Evolutionary conservation across 1,140 invertebrate species (phyloP), one percentile per base, ranked within the genome.

Genomic region (Pantala flavescens): DNA sequence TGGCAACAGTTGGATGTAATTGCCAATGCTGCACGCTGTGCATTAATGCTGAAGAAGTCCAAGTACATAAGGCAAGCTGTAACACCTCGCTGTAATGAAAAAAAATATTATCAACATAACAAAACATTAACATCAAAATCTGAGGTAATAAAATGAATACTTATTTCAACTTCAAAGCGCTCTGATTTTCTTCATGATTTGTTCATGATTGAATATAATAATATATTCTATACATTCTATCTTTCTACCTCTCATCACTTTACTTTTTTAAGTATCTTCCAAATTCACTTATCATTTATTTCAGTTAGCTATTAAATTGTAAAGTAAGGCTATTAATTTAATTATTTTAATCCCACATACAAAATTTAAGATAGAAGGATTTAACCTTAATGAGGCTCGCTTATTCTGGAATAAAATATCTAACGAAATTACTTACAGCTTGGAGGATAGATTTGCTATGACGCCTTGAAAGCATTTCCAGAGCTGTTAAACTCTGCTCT

Each of bases 1-100:
- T 97, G 91, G 82, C 96, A 98, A 85, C 96, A 98, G 82, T 98
- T 98, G 43, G 97, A 96, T 0, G 96, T 97, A 73, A 98, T 94
- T 5, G 94, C 93, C 21, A 98, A 85, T 0, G 97, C 96, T 70
- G 96, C 93, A 23, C 96, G 88, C 84, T 98, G 97, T 14, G 97
- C 96, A 79, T 93, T 94, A 76, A 98, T 98, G 42, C 95, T 97
- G 84, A 98, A 98, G 86, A 98, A 99, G 82, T 99, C 97, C 78
- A 99, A 87, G 81, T 95, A 98, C 80, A 92, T 98, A 70, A 99
- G 87, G 81, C 96, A 98, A 9, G 96, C 94, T 23, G 93, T 90
- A 3, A 99, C 96, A 24, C 96, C 97, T 78, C 93, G 88, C 93
- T 96, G 82, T 75, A 86, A 85, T 71, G 73, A 77, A 72, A 77